These are phyloP conservation scores for Parascotia fuliginaria DNA, from an alignment of 2,888 invertebrate genomes.

Conservation along the genomic window DNA sequence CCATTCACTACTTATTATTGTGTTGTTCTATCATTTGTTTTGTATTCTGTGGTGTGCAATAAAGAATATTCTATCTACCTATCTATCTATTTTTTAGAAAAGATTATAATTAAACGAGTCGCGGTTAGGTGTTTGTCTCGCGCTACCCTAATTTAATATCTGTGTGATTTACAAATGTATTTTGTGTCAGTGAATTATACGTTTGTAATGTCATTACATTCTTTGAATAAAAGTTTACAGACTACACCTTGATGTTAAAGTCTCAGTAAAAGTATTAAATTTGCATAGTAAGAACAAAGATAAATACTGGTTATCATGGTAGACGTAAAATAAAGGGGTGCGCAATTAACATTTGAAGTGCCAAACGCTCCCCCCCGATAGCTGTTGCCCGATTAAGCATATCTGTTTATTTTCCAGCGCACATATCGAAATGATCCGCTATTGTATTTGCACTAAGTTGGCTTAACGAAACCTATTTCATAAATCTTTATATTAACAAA, in stretches of 20 bases:
- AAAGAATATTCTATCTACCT: too few relatives aligned
- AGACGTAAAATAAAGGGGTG: conserved; percentile 20
- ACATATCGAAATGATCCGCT: background rate
- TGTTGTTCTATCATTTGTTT: too few relatives aligned
- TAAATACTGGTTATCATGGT: conserved; percentile 16
- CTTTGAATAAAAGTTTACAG: too few relatives aligned
- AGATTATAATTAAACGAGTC: too few relatives aligned
- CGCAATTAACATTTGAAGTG: conserved; percentile 33
- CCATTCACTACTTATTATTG: too few relatives aligned
- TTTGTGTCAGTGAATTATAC: too few relatives aligned
- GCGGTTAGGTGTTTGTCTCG: too few relatives aligned
- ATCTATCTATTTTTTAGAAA: too few relatives aligned
- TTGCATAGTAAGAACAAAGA: conserved; percentile 7
- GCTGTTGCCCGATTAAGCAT: conserved; percentile 19
- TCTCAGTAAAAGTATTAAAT: background rate
- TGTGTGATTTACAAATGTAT: too few relatives aligned
- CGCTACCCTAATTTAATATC: too few relatives aligned
- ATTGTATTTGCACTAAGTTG: conserved; percentile 1
- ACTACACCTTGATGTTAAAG: background rate
- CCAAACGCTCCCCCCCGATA: conserved; percentile 18
- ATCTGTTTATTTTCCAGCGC: conserved; percentile 15
- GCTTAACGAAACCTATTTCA: conserved; percentile 16
- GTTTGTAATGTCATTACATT: too few relatives aligned
- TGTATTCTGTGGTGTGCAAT: too few relatives aligned
- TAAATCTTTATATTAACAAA: conserved; percentile 31